A percentile compares a stretch with the other conserved stretches of the same genome.
These are phyloP conservation scores for Acrobasis consociella DNA, from an alignment of 2,888 invertebrate genomes.

Conservation along the genomic window DNA sequence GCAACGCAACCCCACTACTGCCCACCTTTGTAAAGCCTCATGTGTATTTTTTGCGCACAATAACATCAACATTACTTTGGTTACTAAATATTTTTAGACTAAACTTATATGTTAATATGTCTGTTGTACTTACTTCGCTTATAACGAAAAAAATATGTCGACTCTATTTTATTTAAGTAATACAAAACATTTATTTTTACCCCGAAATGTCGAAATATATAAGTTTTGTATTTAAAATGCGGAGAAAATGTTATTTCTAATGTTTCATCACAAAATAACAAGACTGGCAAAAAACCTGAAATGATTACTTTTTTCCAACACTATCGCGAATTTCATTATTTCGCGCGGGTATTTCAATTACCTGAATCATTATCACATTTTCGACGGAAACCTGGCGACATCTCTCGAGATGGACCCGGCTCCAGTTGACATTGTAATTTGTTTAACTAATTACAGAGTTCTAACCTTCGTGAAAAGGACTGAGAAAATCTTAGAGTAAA, in stretches of 20 bases:
- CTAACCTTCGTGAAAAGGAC: constrained; percentile 26
- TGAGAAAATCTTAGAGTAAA: constrained; percentile 34
- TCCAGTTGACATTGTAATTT: constrained; percentile 54
- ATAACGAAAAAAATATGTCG: no score
- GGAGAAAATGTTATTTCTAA: no score
- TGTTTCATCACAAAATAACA: not conserved
- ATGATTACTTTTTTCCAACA: constrained; percentile 1
- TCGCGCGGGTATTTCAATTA: constrained; percentile 13
- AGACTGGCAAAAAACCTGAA: not conserved
- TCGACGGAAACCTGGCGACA: constrained; percentile 30
- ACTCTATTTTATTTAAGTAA: no score
- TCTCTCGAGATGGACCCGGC: constrained; percentile 34
- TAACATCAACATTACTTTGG: not conserved
- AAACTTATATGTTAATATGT: not conserved
- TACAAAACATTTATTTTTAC: no score
- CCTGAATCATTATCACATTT: constrained; percentile 9
- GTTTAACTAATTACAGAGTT: constrained; percentile 53
- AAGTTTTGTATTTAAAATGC: no score
- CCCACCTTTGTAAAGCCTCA: constrained; percentile 54
- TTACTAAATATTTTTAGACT: not conserved
- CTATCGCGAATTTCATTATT: constrained; percentile 2
- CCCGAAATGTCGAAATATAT: no score
- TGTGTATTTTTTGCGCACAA: constrained; percentile 9
- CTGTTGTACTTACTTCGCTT: no score
- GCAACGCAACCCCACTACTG: constrained; percentile 46